A percentile compares a stretch with the other conserved stretches of the same genome.
phyloP scores from a whole-genome alignment of 2,888 invertebrate genomes.

The Patella caerulea region DNA sequence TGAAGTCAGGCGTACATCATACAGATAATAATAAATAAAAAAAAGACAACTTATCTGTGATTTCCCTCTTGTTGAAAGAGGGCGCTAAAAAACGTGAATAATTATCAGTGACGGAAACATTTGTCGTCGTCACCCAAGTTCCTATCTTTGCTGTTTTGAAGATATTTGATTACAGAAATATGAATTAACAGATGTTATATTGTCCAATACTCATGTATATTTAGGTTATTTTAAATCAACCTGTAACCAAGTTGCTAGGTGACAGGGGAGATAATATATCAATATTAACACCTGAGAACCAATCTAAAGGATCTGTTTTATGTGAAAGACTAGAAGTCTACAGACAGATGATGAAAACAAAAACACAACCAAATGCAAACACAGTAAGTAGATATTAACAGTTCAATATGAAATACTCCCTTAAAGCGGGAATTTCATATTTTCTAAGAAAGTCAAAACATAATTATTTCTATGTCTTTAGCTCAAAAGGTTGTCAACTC shows the following conservation, averaged over 20 bases:
- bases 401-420: too few relatives aligned
- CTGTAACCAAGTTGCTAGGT: conserved; percentile 26
- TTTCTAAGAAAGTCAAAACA: too few relatives aligned
- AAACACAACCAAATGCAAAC: not conserved
- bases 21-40: too few relatives aligned
- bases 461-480: too few relatives aligned
- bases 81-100: not conserved
- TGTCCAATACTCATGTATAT: not conserved
- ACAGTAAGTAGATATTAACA: too few relatives aligned
- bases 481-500: too few relatives aligned
- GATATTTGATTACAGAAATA: not conserved
- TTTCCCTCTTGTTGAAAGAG: not conserved
- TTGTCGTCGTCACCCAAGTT: not conserved
- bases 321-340: conserved; percentile 3
- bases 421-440: too few relatives aligned
- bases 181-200: too few relatives aligned
- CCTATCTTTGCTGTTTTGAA: not conserved
- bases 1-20: too few relatives aligned
- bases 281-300: not conserved
- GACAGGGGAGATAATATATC: conserved; percentile 16
- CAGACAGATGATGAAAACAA: not conserved
- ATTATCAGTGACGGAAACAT: not conserved
- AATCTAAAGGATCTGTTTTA: not conserved
- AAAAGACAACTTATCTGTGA: too few relatives aligned
- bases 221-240: conserved; percentile 50